Evolutionary conservation across 2,888 invertebrate genomes (phyloP), one percentile per base, ranked within the genome.

Genomic region (Pycnomerus fuliginosus): DNA sequence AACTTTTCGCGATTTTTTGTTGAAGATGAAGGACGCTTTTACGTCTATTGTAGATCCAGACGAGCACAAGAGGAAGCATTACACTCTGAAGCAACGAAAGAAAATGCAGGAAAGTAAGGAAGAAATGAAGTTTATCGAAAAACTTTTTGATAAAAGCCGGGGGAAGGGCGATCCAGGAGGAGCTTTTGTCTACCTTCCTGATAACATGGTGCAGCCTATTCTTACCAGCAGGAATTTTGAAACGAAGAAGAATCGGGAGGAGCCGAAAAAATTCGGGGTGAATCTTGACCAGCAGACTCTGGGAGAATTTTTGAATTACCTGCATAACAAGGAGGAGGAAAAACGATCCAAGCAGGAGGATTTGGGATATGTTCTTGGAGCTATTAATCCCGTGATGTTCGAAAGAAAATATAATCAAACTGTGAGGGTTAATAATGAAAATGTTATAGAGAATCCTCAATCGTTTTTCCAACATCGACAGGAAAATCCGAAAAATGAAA

Each of bases 321-420:
- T 32, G 3, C 12, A 31, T 13, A 12, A 27, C n/a, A 20, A 24
- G 13, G 16, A 40, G 15, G 34, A 36, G 10, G 20, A 8, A 11
- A 30, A 12, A 1, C n/a, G 3, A 36, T 16, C 3, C 13, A 25
- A 23, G 7, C 7, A 10, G 3, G 23, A 27, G 8, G 13, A 16
- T 17, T 29, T 52, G 7, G 52, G 46, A 3, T 44, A 50, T 12
- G 38, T 60, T 16, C 32, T 61, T 32, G 58, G 59, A n/a, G 51
- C 59, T 3, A 53, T 56, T 12, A 60, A 60, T 28, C 59, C 60
- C 1, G 23, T 55, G 31, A 60, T 58, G 58, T 58, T 60, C 16
- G 58, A 61, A 30, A 48, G 47, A 25, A 34, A 56, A 36, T 58
- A 55, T 41, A 58, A 61, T 13, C 55, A 58, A 31, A 53, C 50